phyloP scores from a whole-genome alignment of 2,888 invertebrate genomes.

The Rugalucina vietnamica region DNA sequence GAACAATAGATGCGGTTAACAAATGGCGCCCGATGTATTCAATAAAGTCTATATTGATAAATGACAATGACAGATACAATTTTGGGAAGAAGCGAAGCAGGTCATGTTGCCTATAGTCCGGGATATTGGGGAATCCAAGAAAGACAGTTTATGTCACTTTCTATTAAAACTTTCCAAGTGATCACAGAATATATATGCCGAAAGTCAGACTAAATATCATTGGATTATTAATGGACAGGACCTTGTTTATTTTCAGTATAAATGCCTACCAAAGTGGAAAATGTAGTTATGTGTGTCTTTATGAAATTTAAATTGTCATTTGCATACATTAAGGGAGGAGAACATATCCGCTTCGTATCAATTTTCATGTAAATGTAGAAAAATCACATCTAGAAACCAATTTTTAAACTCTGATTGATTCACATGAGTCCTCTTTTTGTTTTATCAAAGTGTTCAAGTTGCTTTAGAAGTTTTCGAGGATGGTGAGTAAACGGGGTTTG shows the following conservation, averaged over 20 bases:
- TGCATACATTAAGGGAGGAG: background rate
- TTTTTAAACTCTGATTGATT: too few relatives aligned
- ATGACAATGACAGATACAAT: constrained; percentile 30
- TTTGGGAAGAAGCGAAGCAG: background rate
- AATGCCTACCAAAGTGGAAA: background rate
- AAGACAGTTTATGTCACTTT: constrained; percentile 5
- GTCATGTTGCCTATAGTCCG: background rate
- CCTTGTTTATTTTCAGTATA: background rate
- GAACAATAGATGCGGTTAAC: background rate
- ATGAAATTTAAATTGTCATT: background rate
- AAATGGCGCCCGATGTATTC: background rate
- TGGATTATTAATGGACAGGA: background rate
- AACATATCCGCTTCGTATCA: background rate
- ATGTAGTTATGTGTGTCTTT: background rate
- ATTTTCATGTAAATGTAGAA: too few relatives aligned
- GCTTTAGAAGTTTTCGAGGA: too few relatives aligned
- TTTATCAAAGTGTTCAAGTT: too few relatives aligned
- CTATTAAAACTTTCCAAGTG: background rate
- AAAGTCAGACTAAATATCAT: background rate
- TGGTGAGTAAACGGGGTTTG: too few relatives aligned
- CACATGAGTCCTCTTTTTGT: too few relatives aligned
- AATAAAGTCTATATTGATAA: constrained; percentile 22
- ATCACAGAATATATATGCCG: background rate
- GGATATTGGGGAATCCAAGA: background rate
- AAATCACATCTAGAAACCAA: too few relatives aligned